Percentiles rank a stretch among this genome's conserved stretches.
These are phyloP conservation scores for Paraescarpia echinospica DNA, from an alignment of 1,140 invertebrate genomes.

Conservation along the genomic window DNA sequence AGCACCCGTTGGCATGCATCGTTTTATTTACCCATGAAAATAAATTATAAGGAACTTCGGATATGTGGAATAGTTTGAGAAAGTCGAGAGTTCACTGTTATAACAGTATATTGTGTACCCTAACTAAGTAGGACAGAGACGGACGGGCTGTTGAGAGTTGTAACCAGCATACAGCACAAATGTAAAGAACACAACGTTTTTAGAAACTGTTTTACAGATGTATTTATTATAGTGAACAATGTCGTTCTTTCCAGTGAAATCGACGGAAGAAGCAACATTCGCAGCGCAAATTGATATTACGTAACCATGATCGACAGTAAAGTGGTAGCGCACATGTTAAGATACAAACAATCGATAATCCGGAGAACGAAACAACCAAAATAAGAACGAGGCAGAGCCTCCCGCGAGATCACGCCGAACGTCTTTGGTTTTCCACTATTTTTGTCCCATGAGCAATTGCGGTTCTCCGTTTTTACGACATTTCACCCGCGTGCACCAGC, in stretches of 20 bases:
- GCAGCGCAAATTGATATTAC: background rate
- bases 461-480: slow-evolving; percentile 4
- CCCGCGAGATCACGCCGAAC: background rate
- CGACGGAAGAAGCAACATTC: background rate
- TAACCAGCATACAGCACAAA: background rate
- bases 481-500: background rate
- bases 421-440: slow-evolving; percentile 5
- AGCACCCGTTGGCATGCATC: no score
- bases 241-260: background rate
- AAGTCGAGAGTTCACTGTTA: no score
- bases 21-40: no score
- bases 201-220: background rate
- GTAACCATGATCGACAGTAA: background rate
- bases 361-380: slow-evolving; percentile 4
- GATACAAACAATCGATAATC: background rate
- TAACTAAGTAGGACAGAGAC: background rate
- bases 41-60: no score
- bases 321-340: background rate
- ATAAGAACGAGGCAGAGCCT: background rate
- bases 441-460: background rate
- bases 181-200: background rate
- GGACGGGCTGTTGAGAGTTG: background rate
- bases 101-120: background rate
- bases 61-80: no score
- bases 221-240: slow-evolving; percentile 2